Percentiles rank a stretch among this genome's conserved stretches.
These are phyloP conservation scores for Phenacoccus solenopsis DNA, from an alignment of 1,140 invertebrate genomes.

Conservation along the genomic window DNA sequence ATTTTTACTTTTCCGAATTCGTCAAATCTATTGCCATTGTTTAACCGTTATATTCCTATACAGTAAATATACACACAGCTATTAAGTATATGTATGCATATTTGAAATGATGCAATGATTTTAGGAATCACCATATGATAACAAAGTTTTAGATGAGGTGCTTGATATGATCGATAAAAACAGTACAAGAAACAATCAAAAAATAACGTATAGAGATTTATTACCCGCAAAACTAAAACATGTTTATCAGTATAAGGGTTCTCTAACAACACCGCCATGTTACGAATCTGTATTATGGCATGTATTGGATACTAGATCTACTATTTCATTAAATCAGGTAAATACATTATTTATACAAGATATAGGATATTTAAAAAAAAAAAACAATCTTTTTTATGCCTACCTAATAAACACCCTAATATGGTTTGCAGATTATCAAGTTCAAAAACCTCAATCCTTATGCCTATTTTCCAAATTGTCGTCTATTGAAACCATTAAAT, in stretches of 20 bases:
- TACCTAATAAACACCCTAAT: too few species aligned
- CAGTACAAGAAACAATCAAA: background rate
- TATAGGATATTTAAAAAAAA: background rate
- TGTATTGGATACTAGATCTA: slow-evolving; percentile 44
- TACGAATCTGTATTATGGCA: slow-evolving; percentile 61
- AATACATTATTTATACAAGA: slow-evolving; percentile 10
- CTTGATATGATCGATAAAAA: background rate
- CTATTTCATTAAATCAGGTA: slow-evolving; percentile 46
- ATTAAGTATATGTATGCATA: too few species aligned
- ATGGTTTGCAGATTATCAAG: background rate
- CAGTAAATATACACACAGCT: too few species aligned
- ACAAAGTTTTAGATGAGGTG: background rate
- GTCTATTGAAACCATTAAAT: background rate
- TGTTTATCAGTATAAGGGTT: slow-evolving; percentile 56
- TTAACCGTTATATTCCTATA: too few species aligned
- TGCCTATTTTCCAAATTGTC: background rate
- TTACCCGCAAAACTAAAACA: slow-evolving; percentile 39
- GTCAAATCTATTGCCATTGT: too few species aligned
- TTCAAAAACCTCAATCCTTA: background rate
- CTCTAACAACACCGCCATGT: slow-evolving; percentile 60
- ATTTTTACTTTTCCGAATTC: too few species aligned
- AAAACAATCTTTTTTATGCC: background rate
- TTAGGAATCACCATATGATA: background rate
- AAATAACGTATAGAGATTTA: slow-evolving; percentile 32
- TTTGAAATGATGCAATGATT: too few species aligned